Conservation (phyloP, 2,797 vertebrate genomes). For the Sebastes elongatus region DNA sequence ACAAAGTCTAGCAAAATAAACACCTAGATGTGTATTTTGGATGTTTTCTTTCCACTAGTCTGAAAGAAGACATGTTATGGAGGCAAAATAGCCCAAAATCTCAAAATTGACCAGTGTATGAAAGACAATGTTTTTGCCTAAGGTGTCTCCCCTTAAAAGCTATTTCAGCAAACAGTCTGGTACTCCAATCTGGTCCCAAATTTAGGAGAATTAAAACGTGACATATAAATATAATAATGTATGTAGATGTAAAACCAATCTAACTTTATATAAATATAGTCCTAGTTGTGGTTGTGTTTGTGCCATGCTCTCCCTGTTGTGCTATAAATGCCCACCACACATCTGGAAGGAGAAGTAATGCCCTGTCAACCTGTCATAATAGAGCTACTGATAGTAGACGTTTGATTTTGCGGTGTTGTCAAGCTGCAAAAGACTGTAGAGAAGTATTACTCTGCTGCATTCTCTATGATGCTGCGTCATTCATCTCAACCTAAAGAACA, state of each 20-base stretch:
- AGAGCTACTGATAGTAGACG: slow-evolving; percentile 29
- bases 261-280: not conserved
- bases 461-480: slow-evolving; percentile 35
- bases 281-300: not conserved
- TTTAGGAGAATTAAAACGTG: not conserved
- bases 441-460: slow-evolving; percentile 17
- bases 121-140: too few relatives aligned
- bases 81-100: too few relatives aligned
- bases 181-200: not conserved
- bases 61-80: too few relatives aligned
- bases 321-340: not conserved
- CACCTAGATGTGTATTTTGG: too few relatives aligned
- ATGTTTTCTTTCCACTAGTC: too few relatives aligned
- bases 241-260: not conserved
- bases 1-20: too few relatives aligned
- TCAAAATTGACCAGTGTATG: too few relatives aligned
- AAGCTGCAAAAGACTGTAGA: slow-evolving; percentile 10
- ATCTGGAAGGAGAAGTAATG: slow-evolving; percentile 16
- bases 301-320: not conserved
- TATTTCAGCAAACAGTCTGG: too few relatives aligned
- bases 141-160: too few relatives aligned
- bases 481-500: slow-evolving; percentile 56
- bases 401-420: slow-evolving; percentile 32
- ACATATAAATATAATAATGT: not conserved
- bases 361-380: slow-evolving; percentile 14